A percentile compares a stretch with the other conserved stretches of the same genome.
Evolutionary conservation across 2,888 invertebrate genomes (phyloP).

Genomic region (Dendrolimus houi): DNA sequence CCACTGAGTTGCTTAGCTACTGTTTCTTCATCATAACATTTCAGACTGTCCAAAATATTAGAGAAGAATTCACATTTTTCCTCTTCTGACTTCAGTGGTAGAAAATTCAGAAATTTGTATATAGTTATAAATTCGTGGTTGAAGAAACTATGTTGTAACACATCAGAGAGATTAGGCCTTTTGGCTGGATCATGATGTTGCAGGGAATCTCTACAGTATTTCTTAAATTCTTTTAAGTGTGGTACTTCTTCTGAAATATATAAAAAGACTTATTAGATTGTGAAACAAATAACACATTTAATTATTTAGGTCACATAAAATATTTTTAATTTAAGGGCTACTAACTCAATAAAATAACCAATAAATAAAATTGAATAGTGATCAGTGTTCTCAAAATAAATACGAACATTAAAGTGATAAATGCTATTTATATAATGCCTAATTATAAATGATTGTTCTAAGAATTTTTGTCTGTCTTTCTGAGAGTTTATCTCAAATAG

Average conservation of each 20-base stretch:
- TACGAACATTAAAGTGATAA: too few species aligned
- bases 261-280: not conserved
- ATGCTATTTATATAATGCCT: too few species aligned
- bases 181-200: constrained; percentile 79
- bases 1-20: constrained; percentile 89
- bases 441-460: too few species aligned
- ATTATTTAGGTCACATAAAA: too few species aligned
- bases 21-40: constrained; percentile 85
- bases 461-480: too few species aligned
- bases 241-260: constrained; percentile 79
- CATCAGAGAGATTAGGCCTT: constrained; percentile 80
- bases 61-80: constrained; percentile 89
- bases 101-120: constrained; percentile 87
- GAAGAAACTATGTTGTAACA: constrained; percentile 85
- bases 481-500: too few species aligned
- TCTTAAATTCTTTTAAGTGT: constrained; percentile 81
- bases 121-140: constrained; percentile 91
- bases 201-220: constrained; percentile 81
- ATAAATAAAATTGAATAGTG: too few species aligned
- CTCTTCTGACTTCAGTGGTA: constrained; percentile 85
- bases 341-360: too few species aligned
- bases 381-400: too few species aligned
- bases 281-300: too few species aligned
- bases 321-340: too few species aligned
- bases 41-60: constrained; percentile 80